Evolutionary conservation across 2,797 vertebrate species (phyloP).

Genomic region (Centroberyx gerrardi): DNA sequence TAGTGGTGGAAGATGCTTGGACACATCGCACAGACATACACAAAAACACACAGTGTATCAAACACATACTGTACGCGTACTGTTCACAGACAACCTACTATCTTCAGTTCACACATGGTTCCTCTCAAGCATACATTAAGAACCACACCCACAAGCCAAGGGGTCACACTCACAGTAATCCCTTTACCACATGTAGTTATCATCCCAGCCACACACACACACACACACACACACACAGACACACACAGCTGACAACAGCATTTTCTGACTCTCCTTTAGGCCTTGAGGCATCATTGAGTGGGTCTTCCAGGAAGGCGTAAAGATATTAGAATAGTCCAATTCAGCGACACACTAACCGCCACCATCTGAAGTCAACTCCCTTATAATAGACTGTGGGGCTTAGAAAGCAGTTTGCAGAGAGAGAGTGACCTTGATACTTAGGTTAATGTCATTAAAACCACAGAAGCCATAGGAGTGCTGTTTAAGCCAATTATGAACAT

Average conservation of each 20-base stretch:
- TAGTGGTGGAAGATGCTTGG: not conserved
- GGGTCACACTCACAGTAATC: slow-evolving; percentile 49
- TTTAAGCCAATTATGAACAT: slow-evolving; percentile 66
- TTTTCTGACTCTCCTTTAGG: slow-evolving; percentile 32
- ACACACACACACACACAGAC: slow-evolving; percentile 33
- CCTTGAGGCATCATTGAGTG: slow-evolving; percentile 25
- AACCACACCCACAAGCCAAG: slow-evolving; percentile 62
- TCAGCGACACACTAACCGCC: slow-evolving; percentile 28
- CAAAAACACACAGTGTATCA: slow-evolving; percentile 10
- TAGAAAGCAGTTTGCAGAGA: slow-evolving; percentile 58
- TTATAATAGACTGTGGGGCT: slow-evolving; percentile 21
- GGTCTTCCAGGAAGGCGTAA: slow-evolving; percentile 55
- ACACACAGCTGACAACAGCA: slow-evolving; percentile 35
- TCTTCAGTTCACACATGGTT: slow-evolving; percentile 67
- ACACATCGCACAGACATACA: slow-evolving; percentile 50
- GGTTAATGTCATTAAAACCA: slow-evolving; percentile 63
- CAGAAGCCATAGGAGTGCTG: slow-evolving; percentile 21
- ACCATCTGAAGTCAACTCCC: not conserved
- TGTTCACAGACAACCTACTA: slow-evolving; percentile 44
- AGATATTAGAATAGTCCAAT: slow-evolving; percentile 37
- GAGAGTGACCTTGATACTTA: slow-evolving; percentile 60
- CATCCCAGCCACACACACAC: slow-evolving; percentile 14
- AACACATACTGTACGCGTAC: slow-evolving; percentile 36
- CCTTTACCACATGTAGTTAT: slow-evolving; percentile 27
- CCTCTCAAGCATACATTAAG: slow-evolving; percentile 53